Evolutionary conservation across 2,797 vertebrate species (phyloP), one percentile per base, ranked within the genome.

Genomic region (Peromyscus eremicus): DNA sequence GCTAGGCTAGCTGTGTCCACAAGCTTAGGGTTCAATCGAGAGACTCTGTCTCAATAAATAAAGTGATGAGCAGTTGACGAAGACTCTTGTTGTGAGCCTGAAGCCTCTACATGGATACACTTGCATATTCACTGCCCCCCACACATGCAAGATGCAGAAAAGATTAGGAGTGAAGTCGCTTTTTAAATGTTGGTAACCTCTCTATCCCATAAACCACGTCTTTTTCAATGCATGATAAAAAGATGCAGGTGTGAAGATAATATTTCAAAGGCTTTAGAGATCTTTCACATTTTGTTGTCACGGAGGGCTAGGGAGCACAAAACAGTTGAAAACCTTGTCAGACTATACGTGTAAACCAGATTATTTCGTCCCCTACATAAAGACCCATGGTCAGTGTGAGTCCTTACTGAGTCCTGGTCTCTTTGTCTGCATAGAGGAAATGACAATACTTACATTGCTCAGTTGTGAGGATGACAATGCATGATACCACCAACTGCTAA

Each of bases 181-280:
- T 94, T 87, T 92, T n/a, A 73, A 73, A 75, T 32, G 17, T n/a
- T 57, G 49, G 29, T 11, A n/a, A 66, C 75, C 91, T 80, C n/a
- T 60, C 70, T 71, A 83, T 76, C 80, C 40, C 34, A 83, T 81
- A 80, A 90, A 76, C 70, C 19, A 21, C 17, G 14, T 89, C 27
- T 23, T 89, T 94, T 93, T 92, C 70, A 43, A 89, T 7, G 34
- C 64, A 23, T 23, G 57, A 80, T 92, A 84, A 71, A 57, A 91
- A 73, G 86, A 86, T 66, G 34, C 49, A 37, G 68, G 25, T 70
- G 75, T 84, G 75, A 89, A 73, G 46, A 27, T 46, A 66, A 60
- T 52, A 49, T 81, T 12, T 87, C 86, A 64, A 81, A 43, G 25
- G 89, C 37, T 52, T 40, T 10, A 80, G 75, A 70, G 29, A 81